Evolutionary conservation across 2,888 invertebrate genomes (phyloP).

Genomic region (Tiliacea aurago): DNA sequence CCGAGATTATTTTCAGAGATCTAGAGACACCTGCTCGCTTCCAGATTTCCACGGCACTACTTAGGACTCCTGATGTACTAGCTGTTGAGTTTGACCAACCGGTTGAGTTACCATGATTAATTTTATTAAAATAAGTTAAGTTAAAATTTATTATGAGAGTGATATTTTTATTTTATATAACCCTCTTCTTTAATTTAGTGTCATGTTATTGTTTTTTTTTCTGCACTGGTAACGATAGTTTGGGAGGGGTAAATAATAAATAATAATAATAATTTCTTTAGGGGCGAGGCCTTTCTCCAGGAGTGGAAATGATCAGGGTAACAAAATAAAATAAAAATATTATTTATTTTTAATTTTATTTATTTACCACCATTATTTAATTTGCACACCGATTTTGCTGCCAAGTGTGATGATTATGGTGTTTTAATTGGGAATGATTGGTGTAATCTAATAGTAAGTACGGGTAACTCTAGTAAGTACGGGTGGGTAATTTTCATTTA

Average conservation of each 20-base stretch:
- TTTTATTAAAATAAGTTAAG: conserved; percentile 14
- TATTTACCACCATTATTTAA: neutral
- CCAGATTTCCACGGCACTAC: conserved; percentile 76
- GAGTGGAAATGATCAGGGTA: neutral
- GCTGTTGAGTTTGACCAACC: conserved; percentile 78
- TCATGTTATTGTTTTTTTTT: neutral
- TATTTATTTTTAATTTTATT: too few relatives aligned
- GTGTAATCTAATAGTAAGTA: neutral
- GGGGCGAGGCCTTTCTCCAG: neutral
- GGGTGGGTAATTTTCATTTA: too few relatives aligned
- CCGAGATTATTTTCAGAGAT: conserved; percentile 78
- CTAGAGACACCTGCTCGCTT: conserved; percentile 80
- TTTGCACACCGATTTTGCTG: neutral
- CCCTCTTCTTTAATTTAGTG: neutral
- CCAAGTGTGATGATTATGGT: neutral
- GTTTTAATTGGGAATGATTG: neutral
- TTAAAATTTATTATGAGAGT: neutral
- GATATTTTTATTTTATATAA: neutral
- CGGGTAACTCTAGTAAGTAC: neutral
- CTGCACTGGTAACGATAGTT: neutral
- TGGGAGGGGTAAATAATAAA: neutral
- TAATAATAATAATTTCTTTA: too few relatives aligned
- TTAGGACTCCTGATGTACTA: conserved; percentile 81
- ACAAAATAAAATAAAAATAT: neutral
- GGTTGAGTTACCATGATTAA: conserved; percentile 50